A percentile compares a stretch with the other conserved stretches of the same genome.
Conservation (phyloP, 1,140 invertebrate species). For the Drosophila chauvacae region DNA sequence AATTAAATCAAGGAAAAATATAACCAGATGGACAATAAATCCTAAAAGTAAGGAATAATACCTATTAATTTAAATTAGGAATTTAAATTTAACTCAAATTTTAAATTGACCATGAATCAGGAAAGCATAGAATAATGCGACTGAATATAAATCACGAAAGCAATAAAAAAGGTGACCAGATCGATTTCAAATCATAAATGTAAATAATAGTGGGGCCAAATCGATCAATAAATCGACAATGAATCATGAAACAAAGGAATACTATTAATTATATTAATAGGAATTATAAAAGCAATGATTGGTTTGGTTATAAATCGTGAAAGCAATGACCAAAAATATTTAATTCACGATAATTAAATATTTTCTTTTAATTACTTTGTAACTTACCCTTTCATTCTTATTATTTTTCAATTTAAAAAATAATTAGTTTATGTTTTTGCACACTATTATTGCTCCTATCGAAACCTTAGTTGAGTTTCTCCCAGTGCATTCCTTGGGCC, state of each 20-base stretch:
- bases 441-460: neutral
- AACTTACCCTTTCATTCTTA: neutral
- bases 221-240: too few species aligned
- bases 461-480: neutral
- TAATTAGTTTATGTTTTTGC: neutral
- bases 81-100: too few species aligned
- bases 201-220: too few species aligned
- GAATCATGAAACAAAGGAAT: too few species aligned
- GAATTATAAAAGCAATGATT: too few species aligned
- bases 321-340: neutral
- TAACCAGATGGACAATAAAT: too few species aligned
- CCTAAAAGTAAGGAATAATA: too few species aligned
- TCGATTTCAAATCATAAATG: too few species aligned
- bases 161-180: neutral
- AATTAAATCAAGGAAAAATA: neutral
- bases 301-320: neutral
- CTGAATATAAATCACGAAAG: neutral
- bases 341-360: neutral
- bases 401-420: neutral
- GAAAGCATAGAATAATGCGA: neutral
- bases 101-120: too few species aligned
- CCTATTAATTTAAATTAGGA: too few species aligned
- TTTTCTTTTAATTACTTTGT: too few species aligned
- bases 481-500: slow-evolving; percentile 4
- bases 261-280: too few species aligned